phyloP scores from a whole-genome alignment of 2,888 invertebrate genomes.

The Thumatha senex region DNA sequence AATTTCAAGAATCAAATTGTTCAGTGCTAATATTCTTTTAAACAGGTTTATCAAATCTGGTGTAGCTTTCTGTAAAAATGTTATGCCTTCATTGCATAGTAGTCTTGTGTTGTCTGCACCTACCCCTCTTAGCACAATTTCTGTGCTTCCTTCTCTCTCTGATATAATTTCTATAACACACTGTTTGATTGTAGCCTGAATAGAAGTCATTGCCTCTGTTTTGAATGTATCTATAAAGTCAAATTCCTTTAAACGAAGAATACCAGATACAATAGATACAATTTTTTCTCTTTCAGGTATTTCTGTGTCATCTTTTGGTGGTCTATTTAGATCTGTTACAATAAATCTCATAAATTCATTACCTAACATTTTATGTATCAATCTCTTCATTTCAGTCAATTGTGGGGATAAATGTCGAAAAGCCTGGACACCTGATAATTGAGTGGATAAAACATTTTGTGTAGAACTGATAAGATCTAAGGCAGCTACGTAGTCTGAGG shows the following conservation, averaged over 20 bases:
- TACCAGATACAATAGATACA: conserved; percentile 94
- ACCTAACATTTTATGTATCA: conserved; percentile 98
- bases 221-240: conserved; percentile 94
- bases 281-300: conserved; percentile 93
- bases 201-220: conserved; percentile 94
- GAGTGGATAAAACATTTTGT: conserved; percentile 95
- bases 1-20: conserved; percentile 90
- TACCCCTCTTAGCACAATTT: conserved; percentile 73
- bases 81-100: conserved; percentile 87
- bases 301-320: conserved; percentile 82
- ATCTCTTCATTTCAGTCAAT: conserved; percentile 96
- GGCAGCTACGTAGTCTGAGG: conserved; percentile 98
- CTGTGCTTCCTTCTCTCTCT: conserved; percentile 71
- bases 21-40: conserved; percentile 88
- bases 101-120: conserved; percentile 79
- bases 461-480: conserved; percentile 98
- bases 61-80: conserved; percentile 86
- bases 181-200: conserved; percentile 95
- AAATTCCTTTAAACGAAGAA: conserved; percentile 93
- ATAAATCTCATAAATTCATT: conserved; percentile 97
- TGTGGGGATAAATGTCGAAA: conserved; percentile 98
- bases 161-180: conserved; percentile 89
- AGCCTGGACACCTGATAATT: conserved; percentile 96
- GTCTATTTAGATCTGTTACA: conserved; percentile 95
- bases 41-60: conserved; percentile 87